Base-by-base conservation (phyloP, 23 tunicate species). In the Diplosoma virens region DNA sequence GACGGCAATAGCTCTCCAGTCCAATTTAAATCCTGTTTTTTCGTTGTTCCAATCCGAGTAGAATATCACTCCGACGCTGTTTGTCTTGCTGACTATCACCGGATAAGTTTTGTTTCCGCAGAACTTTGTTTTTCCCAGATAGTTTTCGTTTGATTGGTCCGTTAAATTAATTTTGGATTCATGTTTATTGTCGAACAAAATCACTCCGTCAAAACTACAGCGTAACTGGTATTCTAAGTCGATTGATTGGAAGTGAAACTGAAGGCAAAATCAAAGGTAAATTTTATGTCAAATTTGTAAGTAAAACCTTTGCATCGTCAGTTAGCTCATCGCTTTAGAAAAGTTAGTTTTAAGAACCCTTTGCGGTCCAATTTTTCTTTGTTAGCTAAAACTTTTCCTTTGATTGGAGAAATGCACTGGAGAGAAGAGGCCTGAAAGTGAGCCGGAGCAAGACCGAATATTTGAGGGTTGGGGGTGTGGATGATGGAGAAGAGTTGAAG, bases 201-300 rank as follows among this genome's bases (percentile, higher is more conserved):
- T 31, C 18, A 87, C 82, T 30, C 93, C 93, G 77, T 87, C 93
- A 82, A 87, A 87, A 25, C 60, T 25, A 56, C 93, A 87, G 22
- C 66, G 35, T 33, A 67, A 37, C 1, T 71, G 82, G 64, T 45
- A 59, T 47, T 87, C 93, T 22, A 87, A 33, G 67, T 87, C 82
- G 14, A 87, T 87, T 17, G 14, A 14, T 14, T 69, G 16, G 22
- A 36, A 36, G 30, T 23, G 25, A 14, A 37, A 14, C 55, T 41
- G 60, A 24, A 59, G 25, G 30, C 29, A 24, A 7, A 9, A 55
- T 9, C 5, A 24, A 55, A 9, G n/a, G n/a, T n/a, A n/a, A n/a
- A n/a, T n/a, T n/a, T n/a, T n/a, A n/a, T n/a, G n/a, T n/a, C n/a
- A n/a, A n/a, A n/a, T n/a, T n/a, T n/a, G n/a, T n/a, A n/a, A n/a